Evolutionary conservation across 1,140 invertebrate species (phyloP).

Genomic region (Nasonia longicornis): DNA sequence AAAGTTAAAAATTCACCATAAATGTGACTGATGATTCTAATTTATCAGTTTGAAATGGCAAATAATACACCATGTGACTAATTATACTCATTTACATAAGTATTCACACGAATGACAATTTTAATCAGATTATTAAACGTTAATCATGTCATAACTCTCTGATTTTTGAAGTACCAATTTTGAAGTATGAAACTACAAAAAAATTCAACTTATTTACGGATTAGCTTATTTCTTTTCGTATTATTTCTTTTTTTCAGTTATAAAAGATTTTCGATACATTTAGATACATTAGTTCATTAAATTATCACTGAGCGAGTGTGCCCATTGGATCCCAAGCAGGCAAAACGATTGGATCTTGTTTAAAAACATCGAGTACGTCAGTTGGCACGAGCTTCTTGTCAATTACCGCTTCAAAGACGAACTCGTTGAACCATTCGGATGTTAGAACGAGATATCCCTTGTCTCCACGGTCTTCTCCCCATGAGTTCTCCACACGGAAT

Average conservation of each 20-base stretch:
- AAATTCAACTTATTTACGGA: constrained; percentile 21
- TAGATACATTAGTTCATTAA: constrained; percentile 36
- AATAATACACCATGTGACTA: constrained; percentile 20
- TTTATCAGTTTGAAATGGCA: constrained; percentile 3
- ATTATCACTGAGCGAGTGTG: constrained; percentile 75
- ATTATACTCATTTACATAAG: constrained; percentile 31
- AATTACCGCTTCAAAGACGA: constrained; percentile 91
- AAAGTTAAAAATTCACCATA: constrained; percentile 39
- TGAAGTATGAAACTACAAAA: constrained; percentile 18
- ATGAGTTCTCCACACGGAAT: constrained; percentile 91
- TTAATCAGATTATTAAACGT: constrained; percentile 9
- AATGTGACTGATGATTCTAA: neutral
- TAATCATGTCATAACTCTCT: neutral
- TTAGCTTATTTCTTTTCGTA: constrained; percentile 23
- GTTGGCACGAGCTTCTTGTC: constrained; percentile 85
- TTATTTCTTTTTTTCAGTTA: constrained; percentile 36
- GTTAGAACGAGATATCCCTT: constrained; percentile 90
- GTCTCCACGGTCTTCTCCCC: constrained; percentile 89
- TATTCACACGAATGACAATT: constrained; percentile 27
- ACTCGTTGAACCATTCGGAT: constrained; percentile 89
- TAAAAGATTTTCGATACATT: constrained; percentile 36
- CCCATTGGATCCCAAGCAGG: constrained; percentile 96
- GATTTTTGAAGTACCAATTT: constrained; percentile 18
- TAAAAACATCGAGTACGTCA: constrained; percentile 81
- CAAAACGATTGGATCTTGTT: constrained; percentile 80